A percentile compares a stretch with the other conserved stretches of the same genome.
Conservation (phyloP, 2,888 invertebrate genomes). For the Oasisia sp. region DNA sequence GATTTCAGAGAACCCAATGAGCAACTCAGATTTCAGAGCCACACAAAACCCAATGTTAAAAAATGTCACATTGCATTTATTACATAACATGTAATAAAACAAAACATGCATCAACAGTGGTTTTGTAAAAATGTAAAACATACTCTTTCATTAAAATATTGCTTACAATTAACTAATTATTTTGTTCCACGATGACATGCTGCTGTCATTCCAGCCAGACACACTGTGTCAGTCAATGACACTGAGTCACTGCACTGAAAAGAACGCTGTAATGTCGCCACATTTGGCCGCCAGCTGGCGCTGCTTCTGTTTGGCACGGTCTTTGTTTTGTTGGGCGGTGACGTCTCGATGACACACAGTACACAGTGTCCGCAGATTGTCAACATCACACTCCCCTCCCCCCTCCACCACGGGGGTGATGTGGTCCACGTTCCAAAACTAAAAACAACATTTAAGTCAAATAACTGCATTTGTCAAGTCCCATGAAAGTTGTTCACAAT, state of each 20-base stretch:
- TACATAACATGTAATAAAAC: background rate
- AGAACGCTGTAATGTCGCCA: constrained; percentile 56
- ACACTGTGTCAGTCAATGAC: background rate
- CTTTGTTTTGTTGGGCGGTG: constrained; percentile 54
- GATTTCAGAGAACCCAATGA: no score
- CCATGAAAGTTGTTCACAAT: no score
- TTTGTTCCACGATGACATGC: background rate
- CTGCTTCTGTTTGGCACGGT: constrained; percentile 48
- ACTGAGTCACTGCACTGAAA: constrained; percentile 37
- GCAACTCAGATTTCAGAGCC: no score
- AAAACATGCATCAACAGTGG: background rate
- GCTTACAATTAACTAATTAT: background rate
- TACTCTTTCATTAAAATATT: background rate
- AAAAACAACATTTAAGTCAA: constrained; percentile 28
- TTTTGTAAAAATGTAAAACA: background rate
- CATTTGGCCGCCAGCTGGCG: constrained; percentile 44
- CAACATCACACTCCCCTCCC: constrained; percentile 62
- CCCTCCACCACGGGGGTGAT: constrained; percentile 59
- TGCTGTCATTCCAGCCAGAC: background rate
- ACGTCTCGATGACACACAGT: constrained; percentile 56
- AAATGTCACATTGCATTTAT: background rate
- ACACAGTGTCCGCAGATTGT: constrained; percentile 61
- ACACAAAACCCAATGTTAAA: no score
- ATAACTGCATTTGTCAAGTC: background rate
- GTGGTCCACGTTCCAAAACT: constrained; percentile 64